Evolutionary conservation across 2,888 invertebrate species (phyloP).

Genomic region (Brachyptera putata): DNA sequence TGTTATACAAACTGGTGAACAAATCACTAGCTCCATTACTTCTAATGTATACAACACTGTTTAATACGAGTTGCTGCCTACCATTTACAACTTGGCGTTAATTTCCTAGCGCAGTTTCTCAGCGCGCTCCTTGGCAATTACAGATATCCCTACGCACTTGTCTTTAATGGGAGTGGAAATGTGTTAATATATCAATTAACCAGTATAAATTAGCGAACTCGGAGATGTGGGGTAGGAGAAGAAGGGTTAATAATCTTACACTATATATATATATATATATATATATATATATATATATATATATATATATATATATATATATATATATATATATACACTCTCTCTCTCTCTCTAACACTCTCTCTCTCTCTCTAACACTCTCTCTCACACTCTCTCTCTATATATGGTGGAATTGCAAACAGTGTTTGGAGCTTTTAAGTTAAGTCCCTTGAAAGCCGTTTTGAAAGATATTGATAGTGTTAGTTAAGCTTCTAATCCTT

Average conservation of each 20-base stretch:
- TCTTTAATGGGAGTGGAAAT: conserved; percentile 26
- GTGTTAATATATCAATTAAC: conserved; percentile 33
- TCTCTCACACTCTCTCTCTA: too few relatives aligned
- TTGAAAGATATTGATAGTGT: conserved; percentile 27
- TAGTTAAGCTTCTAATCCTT: conserved; percentile 29
- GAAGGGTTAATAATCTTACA: conserved; percentile 25
- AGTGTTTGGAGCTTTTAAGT: conserved; percentile 22
- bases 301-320: too few relatives aligned
- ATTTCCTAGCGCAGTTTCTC: background rate
- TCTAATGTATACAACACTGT: background rate
- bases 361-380: too few relatives aligned
- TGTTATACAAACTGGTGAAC: background rate
- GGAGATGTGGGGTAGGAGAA: conserved; percentile 8
- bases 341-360: too few relatives aligned
- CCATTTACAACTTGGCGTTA: conserved; percentile 1
- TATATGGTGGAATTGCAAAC: conserved; percentile 25
- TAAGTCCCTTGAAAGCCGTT: conserved; percentile 20
- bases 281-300: too few relatives aligned
- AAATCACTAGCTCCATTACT: conserved; percentile 2
- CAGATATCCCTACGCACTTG: conserved; percentile 13
- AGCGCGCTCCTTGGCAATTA: conserved; percentile 20
- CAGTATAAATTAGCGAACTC: conserved; percentile 27
- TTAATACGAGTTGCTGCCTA: background rate
- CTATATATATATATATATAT: too few relatives aligned
- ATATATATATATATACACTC: too few relatives aligned